Conservation (phyloP, 2,797 vertebrate species). For the Ctenopoma kingsleyae region DNA sequence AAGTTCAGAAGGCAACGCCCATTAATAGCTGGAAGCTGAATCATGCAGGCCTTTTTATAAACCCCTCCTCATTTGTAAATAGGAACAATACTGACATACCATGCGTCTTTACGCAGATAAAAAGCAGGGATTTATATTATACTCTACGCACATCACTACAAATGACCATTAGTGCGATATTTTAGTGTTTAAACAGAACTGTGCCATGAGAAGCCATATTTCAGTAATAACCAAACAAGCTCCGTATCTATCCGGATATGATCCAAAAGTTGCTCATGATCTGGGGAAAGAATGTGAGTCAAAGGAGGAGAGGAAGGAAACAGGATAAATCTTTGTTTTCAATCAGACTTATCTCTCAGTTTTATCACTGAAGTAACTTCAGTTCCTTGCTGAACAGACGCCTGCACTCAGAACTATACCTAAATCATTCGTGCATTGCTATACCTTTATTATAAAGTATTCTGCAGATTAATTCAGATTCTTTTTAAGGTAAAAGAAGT, state of each 20-base stretch:
- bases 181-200: too few relatives aligned
- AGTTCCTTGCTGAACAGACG: too few relatives aligned
- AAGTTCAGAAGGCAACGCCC: constrained; percentile 56
- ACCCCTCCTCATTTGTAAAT: constrained; percentile 55
- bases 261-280: constrained; percentile 19
- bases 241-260: too few relatives aligned
- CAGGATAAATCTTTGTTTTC: background rate
- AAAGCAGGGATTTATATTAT: background rate
- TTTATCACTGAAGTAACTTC: background rate
- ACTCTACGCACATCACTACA: too few relatives aligned
- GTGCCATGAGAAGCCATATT: background rate
- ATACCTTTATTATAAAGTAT: too few relatives aligned
- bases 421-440: background rate
- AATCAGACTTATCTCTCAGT: background rate
- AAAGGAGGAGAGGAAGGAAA: constrained; percentile 5
- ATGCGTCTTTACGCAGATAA: background rate
- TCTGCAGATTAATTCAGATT: too few relatives aligned
- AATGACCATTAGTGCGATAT: too few relatives aligned
- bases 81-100: background rate
- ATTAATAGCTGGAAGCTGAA: constrained; percentile 35
- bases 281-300: constrained; percentile 3
- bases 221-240: background rate
- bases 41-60: constrained; percentile 13
- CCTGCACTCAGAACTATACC: background rate
- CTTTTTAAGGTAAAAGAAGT: too few relatives aligned